These are phyloP conservation scores for Panthera leo DNA, from an alignment of 2,113 vertebrate species.

Conservation along the genomic window DNA sequence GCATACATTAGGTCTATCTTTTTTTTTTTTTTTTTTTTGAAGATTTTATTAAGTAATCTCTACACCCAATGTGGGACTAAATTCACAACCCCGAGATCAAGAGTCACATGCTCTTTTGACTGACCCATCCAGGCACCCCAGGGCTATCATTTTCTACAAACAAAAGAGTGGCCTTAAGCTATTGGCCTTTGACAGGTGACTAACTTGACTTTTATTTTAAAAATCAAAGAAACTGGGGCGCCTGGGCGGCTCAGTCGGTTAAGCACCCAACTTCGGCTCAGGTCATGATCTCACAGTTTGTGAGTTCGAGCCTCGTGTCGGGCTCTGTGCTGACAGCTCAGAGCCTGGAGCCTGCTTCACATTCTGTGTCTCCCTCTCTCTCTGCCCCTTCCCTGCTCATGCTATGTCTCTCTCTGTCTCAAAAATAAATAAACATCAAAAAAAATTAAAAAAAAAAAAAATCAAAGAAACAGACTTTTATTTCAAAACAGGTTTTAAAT, in stretches of 20 bases:
- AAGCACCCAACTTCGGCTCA: no score
- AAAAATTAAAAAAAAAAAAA: neutral
- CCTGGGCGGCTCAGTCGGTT: no score
- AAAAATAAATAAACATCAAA: no score
- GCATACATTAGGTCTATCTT: neutral
- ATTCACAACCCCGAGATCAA: neutral
- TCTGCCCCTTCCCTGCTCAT: no score
- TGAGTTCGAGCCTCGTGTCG: no score
- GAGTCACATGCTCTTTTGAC: neutral
- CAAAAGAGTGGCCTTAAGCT: neutral
- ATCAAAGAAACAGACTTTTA: slow-evolving; percentile 18
- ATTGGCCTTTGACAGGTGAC: neutral
- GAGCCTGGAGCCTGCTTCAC: no score
- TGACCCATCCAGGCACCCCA: neutral
- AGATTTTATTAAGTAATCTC: neutral
- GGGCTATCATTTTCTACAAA: slow-evolving; percentile 15
- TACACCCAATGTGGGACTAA: neutral
- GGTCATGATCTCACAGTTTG: no score
- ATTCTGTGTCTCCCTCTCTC: no score
- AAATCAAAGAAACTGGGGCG: slow-evolving; percentile 12
- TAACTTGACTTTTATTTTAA: slow-evolving; percentile 33
- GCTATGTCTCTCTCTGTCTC: no score
- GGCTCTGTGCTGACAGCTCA: no score
- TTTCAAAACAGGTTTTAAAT: slow-evolving; percentile 44
- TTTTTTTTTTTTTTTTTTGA: neutral